These are phyloP conservation scores for Acanthococcus lagerstroemiae DNA, from an alignment of 2,888 invertebrate species.

Conservation along the genomic window DNA sequence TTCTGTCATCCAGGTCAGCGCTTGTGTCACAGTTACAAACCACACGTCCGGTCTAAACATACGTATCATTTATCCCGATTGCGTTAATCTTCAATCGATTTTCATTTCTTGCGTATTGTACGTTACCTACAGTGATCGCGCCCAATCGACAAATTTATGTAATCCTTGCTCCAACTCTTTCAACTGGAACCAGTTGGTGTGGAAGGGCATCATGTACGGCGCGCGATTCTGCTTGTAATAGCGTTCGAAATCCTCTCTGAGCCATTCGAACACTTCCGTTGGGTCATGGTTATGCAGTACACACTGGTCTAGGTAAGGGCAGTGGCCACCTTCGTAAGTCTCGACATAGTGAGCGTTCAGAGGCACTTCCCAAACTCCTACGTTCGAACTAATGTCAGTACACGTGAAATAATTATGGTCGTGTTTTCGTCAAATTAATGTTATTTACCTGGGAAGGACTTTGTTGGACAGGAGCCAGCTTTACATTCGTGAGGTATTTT, in stretches of 20 bases:
- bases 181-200: constrained; percentile 93
- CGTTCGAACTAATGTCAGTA: constrained; percentile 27
- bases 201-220: constrained; percentile 91
- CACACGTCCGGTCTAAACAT: not conserved
- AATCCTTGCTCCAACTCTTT: constrained; percentile 71
- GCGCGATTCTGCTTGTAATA: constrained; percentile 60
- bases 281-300: constrained; percentile 79
- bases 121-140: constrained; percentile 59
- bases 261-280: constrained; percentile 71
- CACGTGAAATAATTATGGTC: not conserved
- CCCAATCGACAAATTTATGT: constrained; percentile 77
- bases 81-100: too few relatives aligned
- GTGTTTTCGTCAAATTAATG: too few relatives aligned
- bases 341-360: constrained; percentile 82
- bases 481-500: constrained; percentile 89
- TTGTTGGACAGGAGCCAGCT: constrained; percentile 81
- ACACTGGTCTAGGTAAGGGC: constrained; percentile 84
- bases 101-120: too few relatives aligned
- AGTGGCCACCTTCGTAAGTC: constrained; percentile 81
- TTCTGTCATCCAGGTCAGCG: constrained; percentile 83
- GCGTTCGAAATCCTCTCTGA: constrained; percentile 72
- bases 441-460: constrained; percentile 66
- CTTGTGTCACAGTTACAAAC: constrained; percentile 58
- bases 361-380: constrained; percentile 85
- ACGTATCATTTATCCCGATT: not conserved